phyloP scores from a whole-genome alignment of 2,797 vertebrate genomes.

The Naso thynnoides region DNA sequence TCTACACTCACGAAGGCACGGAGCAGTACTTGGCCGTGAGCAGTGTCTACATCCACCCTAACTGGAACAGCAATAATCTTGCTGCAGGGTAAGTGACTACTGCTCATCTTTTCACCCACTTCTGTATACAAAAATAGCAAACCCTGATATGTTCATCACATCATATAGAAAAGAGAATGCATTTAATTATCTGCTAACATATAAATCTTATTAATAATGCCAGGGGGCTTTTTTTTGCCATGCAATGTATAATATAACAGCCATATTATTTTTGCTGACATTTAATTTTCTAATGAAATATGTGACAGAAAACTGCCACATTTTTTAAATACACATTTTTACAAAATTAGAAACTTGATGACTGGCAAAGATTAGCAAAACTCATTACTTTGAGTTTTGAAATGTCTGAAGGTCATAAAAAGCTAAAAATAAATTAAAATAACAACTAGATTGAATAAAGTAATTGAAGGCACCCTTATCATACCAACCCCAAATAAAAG shows the following conservation, averaged over 20 bases:
- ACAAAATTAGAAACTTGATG: too few relatives aligned
- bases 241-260: neutral
- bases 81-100: slow-evolving; percentile 82
- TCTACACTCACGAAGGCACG: slow-evolving; percentile 78
- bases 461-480: too few relatives aligned
- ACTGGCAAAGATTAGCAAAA: too few relatives aligned
- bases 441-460: too few relatives aligned
- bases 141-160: neutral
- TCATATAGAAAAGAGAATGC: neutral
- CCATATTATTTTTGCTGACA: neutral
- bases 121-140: neutral
- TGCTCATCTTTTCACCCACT: slow-evolving; percentile 4
- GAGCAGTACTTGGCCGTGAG: slow-evolving; percentile 88
- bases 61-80: slow-evolving; percentile 84
- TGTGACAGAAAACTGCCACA: neutral
- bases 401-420: neutral
- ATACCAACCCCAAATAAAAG: too few relatives aligned
- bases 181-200: neutral
- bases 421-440: too few relatives aligned
- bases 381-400: neutral
- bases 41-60: slow-evolving; percentile 83
- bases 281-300: neutral
- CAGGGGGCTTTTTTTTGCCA: neutral
- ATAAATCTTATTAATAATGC: neutral
- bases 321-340: too few relatives aligned